Evolutionary conservation across 1,140 invertebrate species (phyloP).

Genomic region (Leptinotarsa undecemlineata): DNA sequence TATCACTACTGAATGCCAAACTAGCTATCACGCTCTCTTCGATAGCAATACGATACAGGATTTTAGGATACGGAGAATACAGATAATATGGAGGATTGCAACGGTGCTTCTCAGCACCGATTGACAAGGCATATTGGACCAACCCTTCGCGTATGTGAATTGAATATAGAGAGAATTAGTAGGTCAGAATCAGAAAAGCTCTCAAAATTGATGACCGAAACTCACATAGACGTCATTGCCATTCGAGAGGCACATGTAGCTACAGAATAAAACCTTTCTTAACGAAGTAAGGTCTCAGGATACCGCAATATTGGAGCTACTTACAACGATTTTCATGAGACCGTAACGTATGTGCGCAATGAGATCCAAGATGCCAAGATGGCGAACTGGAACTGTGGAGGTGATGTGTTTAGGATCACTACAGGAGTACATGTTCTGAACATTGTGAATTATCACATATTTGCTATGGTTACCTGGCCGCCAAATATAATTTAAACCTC

Average conservation of each 20-base stretch:
- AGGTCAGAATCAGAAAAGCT: neutral
- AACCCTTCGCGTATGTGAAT: neutral
- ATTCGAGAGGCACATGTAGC: neutral
- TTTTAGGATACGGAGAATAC: neutral
- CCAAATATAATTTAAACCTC: neutral
- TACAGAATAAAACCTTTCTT: neutral
- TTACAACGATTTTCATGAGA: neutral
- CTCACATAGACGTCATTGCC: neutral
- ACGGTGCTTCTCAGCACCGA: neutral
- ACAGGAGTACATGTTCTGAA: neutral
- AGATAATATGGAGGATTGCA: neutral
- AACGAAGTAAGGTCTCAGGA: neutral
- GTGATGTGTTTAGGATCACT: neutral
- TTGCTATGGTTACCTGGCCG: neutral
- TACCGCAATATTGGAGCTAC: neutral
- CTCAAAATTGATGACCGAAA: neutral
- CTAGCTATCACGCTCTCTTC: too few relatives aligned
- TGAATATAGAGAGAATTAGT: constrained; percentile 1
- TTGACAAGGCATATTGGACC: neutral
- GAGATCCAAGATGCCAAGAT: neutral
- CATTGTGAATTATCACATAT: neutral
- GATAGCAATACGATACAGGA: too few relatives aligned
- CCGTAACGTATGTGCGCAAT: neutral
- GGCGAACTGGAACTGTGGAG: neutral
- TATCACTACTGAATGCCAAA: too few relatives aligned